Conservation (phyloP, 2,113 vertebrate species). For the Atrichornis clamosus region DNA sequence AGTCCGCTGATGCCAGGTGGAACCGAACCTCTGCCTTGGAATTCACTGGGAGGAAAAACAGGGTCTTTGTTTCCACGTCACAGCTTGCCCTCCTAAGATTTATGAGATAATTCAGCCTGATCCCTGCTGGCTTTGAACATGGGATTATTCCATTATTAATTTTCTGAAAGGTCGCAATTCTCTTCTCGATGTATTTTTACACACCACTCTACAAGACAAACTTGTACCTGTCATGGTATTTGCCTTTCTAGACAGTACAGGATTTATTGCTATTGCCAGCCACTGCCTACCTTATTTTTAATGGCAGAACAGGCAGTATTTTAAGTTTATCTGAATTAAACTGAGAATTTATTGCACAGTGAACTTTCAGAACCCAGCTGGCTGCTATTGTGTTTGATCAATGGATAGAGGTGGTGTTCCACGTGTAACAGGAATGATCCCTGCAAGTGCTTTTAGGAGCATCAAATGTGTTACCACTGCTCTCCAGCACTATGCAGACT, state of each 20-base stretch:
- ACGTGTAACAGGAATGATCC: background rate
- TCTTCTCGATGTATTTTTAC: background rate
- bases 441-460: background rate
- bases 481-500: background rate
- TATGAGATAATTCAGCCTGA: background rate
- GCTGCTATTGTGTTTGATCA: background rate
- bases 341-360: background rate
- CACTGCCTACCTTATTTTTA: background rate
- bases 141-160: background rate
- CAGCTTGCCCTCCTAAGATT: background rate
- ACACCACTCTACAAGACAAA: background rate
- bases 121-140: background rate
- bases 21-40: conserved; percentile 92
- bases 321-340: background rate
- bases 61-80: background rate
- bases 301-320: background rate
- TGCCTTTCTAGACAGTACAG: background rate
- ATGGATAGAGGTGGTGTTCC: background rate
- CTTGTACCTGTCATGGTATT: background rate
- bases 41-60: conserved; percentile 75
- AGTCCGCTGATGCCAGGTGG: conserved; percentile 87
- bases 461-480: fast-evolving
- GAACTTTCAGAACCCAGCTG: background rate
- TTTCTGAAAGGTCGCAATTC: background rate
- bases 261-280: background rate